Evolutionary conservation across 2,113 vertebrate species (phyloP).

Genomic region (Anolis carolinensis): DNA sequence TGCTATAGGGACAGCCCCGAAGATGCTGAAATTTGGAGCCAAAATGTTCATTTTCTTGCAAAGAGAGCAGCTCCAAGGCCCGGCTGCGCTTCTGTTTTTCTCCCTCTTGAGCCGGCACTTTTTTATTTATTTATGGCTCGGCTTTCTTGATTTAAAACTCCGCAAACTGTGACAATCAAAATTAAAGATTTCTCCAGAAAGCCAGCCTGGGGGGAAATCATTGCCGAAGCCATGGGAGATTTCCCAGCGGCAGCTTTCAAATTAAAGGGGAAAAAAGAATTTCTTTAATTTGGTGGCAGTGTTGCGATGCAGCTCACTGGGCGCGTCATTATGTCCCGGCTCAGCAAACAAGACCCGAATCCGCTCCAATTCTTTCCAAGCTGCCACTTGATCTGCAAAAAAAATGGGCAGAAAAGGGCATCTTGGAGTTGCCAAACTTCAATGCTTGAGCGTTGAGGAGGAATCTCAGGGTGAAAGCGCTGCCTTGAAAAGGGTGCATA

Average conservation of each 20-base stretch:
- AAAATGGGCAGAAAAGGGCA: too few relatives aligned
- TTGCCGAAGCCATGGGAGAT: conserved; percentile 50
- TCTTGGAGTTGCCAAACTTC: too few relatives aligned
- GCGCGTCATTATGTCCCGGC: conserved; percentile 57
- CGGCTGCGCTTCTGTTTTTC: fast-evolving
- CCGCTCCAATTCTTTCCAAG: background rate
- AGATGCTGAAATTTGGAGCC: too few relatives aligned
- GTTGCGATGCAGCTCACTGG: conserved; percentile 66
- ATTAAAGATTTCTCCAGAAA: conserved; percentile 67
- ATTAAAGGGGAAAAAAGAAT: conserved; percentile 69
- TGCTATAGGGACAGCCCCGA: too few relatives aligned
- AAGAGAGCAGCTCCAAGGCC: background rate
- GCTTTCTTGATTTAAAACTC: conserved; percentile 58
- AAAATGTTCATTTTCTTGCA: too few relatives aligned
- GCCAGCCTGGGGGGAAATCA: conserved; percentile 66
- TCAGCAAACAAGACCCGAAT: conserved; percentile 59
- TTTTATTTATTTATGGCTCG: conserved; percentile 52
- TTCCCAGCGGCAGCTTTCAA: conserved; percentile 70
- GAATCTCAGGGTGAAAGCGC: too few relatives aligned
- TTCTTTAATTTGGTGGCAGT: conserved; percentile 60
- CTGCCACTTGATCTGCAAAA: background rate
- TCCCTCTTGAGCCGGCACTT: background rate
- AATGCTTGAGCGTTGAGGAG: too few relatives aligned
- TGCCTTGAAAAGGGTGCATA: too few relatives aligned
- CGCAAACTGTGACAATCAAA: conserved; percentile 70